Percentiles rank a stretch among this genome's conserved stretches.
phyloP scores from a whole-genome alignment of 2,888 invertebrate genomes.

The Neoitamus cyanurus region DNA sequence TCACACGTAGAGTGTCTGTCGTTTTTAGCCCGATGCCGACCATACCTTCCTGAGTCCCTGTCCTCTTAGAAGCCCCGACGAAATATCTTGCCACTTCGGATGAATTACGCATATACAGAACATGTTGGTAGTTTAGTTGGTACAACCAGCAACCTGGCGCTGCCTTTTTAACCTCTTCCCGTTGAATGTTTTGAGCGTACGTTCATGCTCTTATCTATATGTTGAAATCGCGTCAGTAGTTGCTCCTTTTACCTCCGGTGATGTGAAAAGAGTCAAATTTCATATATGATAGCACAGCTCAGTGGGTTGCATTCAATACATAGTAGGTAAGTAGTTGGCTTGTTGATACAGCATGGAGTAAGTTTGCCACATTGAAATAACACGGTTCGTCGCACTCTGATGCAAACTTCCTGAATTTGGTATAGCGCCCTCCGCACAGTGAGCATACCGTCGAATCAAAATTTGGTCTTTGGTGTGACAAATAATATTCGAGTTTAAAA shows the following conservation, averaged over 20 bases:
- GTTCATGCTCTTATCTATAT: not conserved
- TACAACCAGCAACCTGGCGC: not conserved
- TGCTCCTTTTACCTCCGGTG: not conserved
- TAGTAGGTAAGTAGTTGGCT: not conserved
- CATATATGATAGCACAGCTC: not conserved
- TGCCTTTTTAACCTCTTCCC: not conserved
- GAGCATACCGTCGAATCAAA: too few species aligned
- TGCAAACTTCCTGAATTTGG: not conserved
- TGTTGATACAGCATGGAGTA: not conserved
- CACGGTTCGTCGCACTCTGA: not conserved
- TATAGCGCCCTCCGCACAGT: not conserved
- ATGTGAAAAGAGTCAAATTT: not conserved
- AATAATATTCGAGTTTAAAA: too few species aligned
- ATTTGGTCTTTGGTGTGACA: too few species aligned
- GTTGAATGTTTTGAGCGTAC: not conserved
- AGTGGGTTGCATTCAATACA: not conserved
- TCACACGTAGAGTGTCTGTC: not conserved
- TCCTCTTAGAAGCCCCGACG: not conserved
- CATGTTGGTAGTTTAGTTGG: not conserved
- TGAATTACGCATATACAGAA: conserved; percentile 28
- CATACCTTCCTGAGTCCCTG: not conserved
- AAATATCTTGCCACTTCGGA: conserved; percentile 34
- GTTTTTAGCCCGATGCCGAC: not conserved
- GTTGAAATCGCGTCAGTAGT: not conserved
- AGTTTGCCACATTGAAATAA: not conserved